Conservation (phyloP, 2,888 invertebrate genomes). For the Limnephilus rhombicus region DNA sequence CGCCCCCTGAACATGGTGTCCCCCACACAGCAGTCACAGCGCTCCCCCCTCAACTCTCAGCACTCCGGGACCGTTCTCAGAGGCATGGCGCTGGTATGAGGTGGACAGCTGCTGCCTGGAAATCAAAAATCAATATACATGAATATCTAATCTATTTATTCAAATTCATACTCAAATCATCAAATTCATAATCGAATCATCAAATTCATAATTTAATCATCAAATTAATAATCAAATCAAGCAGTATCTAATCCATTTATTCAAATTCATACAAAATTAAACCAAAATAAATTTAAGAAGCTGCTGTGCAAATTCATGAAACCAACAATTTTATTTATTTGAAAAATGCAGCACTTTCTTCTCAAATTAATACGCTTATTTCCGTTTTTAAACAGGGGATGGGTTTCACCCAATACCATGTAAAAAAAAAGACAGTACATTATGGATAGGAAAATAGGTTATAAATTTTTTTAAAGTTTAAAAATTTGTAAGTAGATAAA, state of each 20-base stretch:
- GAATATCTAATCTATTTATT: background rate
- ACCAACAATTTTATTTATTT: background rate
- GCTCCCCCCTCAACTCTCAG: background rate
- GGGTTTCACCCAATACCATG: too few species aligned
- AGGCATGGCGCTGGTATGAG: background rate
- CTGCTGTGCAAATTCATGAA: too few species aligned
- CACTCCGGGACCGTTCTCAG: background rate
- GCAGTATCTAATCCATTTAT: background rate
- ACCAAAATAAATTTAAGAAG: background rate
- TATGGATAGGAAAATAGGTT: too few species aligned
- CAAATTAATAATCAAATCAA: background rate
- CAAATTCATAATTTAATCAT: too few species aligned
- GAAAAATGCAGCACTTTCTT: background rate
- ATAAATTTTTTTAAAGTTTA: too few species aligned
- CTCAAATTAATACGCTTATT: background rate
- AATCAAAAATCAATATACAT: background rate
- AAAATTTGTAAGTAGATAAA: too few species aligned
- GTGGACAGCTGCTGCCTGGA: background rate
- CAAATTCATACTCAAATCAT: background rate
- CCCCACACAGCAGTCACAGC: constrained; percentile 35
- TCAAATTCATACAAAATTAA: background rate
- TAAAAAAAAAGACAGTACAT: too few species aligned
- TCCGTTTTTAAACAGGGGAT: too few species aligned
- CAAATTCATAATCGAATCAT: too few species aligned
- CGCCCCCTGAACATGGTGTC: constrained; percentile 79